Evolutionary conservation across 1,140 invertebrate species (phyloP).

Genomic region (Acromyrmex echinatior): DNA sequence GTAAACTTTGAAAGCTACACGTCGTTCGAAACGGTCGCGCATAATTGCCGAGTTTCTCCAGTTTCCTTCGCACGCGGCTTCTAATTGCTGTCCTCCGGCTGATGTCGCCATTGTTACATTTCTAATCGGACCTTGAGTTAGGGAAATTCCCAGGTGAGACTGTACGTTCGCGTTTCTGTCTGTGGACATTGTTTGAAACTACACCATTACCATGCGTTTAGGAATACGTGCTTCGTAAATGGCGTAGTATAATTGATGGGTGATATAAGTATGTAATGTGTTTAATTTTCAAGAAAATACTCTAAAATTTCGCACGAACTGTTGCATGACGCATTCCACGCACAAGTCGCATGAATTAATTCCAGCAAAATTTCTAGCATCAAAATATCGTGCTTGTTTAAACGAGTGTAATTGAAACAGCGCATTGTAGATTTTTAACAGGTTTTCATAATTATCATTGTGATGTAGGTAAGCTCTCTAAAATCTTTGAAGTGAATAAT

Average conservation of each 20-base stretch:
- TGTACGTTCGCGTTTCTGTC: slow-evolving; percentile 11
- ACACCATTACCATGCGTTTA: slow-evolving; percentile 44
- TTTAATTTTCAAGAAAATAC: slow-evolving; percentile 25
- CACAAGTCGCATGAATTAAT: slow-evolving; percentile 1
- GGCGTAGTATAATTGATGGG: slow-evolving; percentile 15
- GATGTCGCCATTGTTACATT: slow-evolving; percentile 63
- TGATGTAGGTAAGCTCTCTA: too few species aligned
- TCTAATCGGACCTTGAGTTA: slow-evolving; percentile 55
- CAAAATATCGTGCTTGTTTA: background rate
- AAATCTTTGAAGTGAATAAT: too few species aligned
- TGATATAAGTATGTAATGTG: slow-evolving; percentile 4
- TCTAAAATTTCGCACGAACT: slow-evolving; percentile 38
- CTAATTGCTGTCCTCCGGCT: slow-evolving; percentile 57
- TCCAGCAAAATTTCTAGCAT: slow-evolving; percentile 3
- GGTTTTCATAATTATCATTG: slow-evolving; percentile 8
- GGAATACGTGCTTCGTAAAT: slow-evolving; percentile 21
- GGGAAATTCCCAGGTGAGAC: slow-evolving; percentile 47
- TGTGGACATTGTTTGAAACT: slow-evolving; percentile 35
- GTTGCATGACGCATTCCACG: slow-evolving; percentile 6
- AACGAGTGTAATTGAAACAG: background rate
- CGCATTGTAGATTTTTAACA: background rate
- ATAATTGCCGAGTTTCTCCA: slow-evolving; percentile 66
- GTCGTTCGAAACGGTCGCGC: slow-evolving; percentile 47
- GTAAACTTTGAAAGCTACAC: slow-evolving; percentile 57
- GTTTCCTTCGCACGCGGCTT: slow-evolving; percentile 62